Base-by-base conservation (phyloP, 2,113 vertebrate species). In the Rynchops niger region DNA sequence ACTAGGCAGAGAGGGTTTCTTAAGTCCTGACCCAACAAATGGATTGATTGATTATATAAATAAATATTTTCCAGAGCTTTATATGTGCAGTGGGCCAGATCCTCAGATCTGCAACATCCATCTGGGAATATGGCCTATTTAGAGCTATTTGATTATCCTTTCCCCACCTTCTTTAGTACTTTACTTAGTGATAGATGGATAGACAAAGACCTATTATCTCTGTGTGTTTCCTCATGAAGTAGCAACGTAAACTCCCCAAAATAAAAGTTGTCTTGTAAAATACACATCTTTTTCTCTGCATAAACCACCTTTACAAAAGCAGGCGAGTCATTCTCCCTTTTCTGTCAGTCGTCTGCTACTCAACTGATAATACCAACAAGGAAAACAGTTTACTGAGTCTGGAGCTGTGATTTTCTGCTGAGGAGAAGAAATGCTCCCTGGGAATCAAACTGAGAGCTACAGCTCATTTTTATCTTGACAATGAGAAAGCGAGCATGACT, bases 401-500 rank as follows among this genome's bases (percentile, higher is more conserved):
- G 47, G 52, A 92, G 73, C 53, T 87, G 76, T 83, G 93, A 83
- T 86, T 92, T 95, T 91, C 62, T 94, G 63, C 63, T 77, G 84
- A 89, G 78, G 69, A 91, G 81, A 83, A 93, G 50, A 94, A 94
- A 82, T 2, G 2, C 20, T 93, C 45, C 34, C 25, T 61, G 52
- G 69, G 62, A 95, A 94, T 25, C 40, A 76, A 95, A 89, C 30
- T 71, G 59, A 86, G 49, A 94, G 65, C 43, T 78, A 73, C 61
- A 95, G 69, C 53, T 95, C 81, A 67, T 93, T 94, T 96, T 94
- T 72, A 52, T 94, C 65, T 72, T 65, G 52, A 96, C 78, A 94
- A 91, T 90, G 77, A 97, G 81, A 95, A 89, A 82, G 77, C 2
- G 7, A 87, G 62, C 42, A 87, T 95, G 89, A 82, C 45, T 96